These are phyloP conservation scores for Tribolium castaneum DNA, from an alignment of 1,140 invertebrate genomes.

Conservation along the genomic window DNA sequence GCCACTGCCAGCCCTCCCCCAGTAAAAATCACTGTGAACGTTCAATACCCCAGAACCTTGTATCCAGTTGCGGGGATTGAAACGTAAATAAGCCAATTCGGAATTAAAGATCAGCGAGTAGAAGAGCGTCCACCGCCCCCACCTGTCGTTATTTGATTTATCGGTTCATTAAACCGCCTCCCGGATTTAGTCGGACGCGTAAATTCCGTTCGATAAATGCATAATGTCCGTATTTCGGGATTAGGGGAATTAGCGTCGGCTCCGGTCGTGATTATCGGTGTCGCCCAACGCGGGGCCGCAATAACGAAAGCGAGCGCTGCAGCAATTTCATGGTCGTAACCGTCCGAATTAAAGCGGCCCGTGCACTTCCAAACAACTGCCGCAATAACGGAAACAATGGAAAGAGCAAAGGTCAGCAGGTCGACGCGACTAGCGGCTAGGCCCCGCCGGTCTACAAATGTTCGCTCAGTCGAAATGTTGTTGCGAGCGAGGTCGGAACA, in stretches of 20 bases:
- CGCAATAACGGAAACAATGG: conserved; percentile 32
- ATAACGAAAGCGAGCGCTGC: conserved; percentile 31
- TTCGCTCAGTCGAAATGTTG: too few species aligned
- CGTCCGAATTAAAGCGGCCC: conserved; percentile 21
- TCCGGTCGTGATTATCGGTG: background rate
- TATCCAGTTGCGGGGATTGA: too few species aligned
- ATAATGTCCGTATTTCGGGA: conserved; percentile 22
- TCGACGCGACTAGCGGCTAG: too few species aligned
- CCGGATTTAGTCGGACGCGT: conserved; percentile 8
- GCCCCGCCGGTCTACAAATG: too few species aligned
- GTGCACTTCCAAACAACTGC: conserved; percentile 34
- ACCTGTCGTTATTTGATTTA: conserved; percentile 1
- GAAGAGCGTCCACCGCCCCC: too few species aligned
- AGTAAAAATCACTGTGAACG: too few species aligned
- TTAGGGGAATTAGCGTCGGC: conserved; percentile 1
- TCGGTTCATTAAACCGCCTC: conserved; percentile 26
- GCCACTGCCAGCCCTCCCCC: background rate
- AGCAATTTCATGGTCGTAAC: conserved; percentile 31
- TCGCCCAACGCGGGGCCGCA: background rate
- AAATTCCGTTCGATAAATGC: conserved; percentile 13
- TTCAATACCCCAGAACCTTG: too few species aligned
- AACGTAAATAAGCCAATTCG: background rate
- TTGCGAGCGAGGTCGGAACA: too few species aligned
- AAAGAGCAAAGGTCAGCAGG: conserved; percentile 40
- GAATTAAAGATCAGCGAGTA: too few species aligned